A percentile compares a stretch with the other conserved stretches of the same genome.
These are phyloP conservation scores for Panagrolaimus sp. DNA, from an alignment of 1,140 invertebrate genomes.

Conservation along the genomic window DNA sequence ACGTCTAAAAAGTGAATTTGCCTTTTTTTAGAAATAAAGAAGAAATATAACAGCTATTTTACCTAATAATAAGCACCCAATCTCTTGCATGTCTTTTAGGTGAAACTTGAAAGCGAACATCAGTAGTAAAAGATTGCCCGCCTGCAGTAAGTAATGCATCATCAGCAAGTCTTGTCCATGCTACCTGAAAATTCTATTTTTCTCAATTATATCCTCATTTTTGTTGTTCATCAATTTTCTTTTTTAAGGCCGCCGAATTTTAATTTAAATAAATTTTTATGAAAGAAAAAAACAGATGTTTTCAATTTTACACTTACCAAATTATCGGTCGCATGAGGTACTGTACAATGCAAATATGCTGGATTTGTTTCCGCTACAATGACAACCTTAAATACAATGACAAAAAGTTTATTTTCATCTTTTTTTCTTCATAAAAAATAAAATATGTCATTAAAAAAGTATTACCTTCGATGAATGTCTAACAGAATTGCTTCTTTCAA, in stretches of 20 bases:
- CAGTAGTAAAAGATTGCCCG: slow-evolving; percentile 23
- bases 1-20: slow-evolving; percentile 16
- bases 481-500: slow-evolving; percentile 8
- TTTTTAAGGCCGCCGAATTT: too few species aligned
- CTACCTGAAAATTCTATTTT: slow-evolving; percentile 14
- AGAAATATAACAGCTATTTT: too few species aligned
- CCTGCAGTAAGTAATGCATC: slow-evolving; percentile 24
- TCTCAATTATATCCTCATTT: not conserved
- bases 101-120: slow-evolving; percentile 25
- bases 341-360: slow-evolving; percentile 19
- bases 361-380: slow-evolving; percentile 17
- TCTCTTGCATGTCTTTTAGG: slow-evolving; percentile 22
- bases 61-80: slow-evolving; percentile 26
- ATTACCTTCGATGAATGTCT: slow-evolving; percentile 7
- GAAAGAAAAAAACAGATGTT: too few species aligned
- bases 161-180: slow-evolving; percentile 24
- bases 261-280: too few species aligned
- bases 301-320: slow-evolving; percentile 9
- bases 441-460: not conserved
- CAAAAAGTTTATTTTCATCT: not conserved
- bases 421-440: not conserved
- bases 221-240: not conserved
- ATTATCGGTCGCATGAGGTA: slow-evolving; percentile 18
- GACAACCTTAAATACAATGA: slow-evolving; percentile 13
- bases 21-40: not conserved